These are phyloP conservation scores for Drosophila barbarae DNA, from an alignment of 2,888 invertebrate genomes.

Conservation along the genomic window DNA sequence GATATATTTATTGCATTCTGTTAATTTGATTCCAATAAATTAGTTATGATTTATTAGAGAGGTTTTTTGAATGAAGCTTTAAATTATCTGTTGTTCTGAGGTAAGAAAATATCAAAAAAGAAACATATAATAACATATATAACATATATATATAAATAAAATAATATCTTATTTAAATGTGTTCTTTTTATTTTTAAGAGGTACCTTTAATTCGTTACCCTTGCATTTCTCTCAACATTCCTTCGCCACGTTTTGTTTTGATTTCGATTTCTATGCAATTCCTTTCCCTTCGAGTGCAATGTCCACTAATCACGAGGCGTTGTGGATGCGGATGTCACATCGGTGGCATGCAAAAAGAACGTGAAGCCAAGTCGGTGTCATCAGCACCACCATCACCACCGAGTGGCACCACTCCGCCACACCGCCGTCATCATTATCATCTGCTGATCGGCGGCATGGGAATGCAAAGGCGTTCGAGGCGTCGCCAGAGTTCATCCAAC, in stretches of 20 bases:
- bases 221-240: slow-evolving; percentile 33
- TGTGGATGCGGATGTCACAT: slow-evolving; percentile 56
- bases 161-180: too few relatives aligned
- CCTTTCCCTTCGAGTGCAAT: slow-evolving; percentile 54
- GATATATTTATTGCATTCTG: slow-evolving; percentile 2
- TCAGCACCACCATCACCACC: slow-evolving; percentile 6
- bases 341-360: slow-evolving; percentile 66
- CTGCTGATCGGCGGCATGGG: slow-evolving; percentile 41
- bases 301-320: slow-evolving; percentile 65
- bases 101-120: not conserved
- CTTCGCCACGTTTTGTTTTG: slow-evolving; percentile 49
- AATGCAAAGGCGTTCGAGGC: slow-evolving; percentile 55
- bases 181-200: slow-evolving; percentile 1
- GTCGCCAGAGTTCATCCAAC: slow-evolving; percentile 53
- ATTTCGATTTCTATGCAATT: slow-evolving; percentile 67
- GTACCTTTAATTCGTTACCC: not conserved
- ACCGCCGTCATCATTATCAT: slow-evolving; percentile 25
- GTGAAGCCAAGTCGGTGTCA: slow-evolving; percentile 32
- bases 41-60: not conserved
- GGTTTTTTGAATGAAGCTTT: not conserved
- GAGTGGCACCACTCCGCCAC: slow-evolving; percentile 9
- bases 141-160: too few relatives aligned
- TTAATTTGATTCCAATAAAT: not conserved
- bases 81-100: not conserved
- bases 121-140: not conserved